Evolutionary conservation across 1,140 invertebrate genomes (phyloP).

Genomic region (Leucophenga varia): DNA sequence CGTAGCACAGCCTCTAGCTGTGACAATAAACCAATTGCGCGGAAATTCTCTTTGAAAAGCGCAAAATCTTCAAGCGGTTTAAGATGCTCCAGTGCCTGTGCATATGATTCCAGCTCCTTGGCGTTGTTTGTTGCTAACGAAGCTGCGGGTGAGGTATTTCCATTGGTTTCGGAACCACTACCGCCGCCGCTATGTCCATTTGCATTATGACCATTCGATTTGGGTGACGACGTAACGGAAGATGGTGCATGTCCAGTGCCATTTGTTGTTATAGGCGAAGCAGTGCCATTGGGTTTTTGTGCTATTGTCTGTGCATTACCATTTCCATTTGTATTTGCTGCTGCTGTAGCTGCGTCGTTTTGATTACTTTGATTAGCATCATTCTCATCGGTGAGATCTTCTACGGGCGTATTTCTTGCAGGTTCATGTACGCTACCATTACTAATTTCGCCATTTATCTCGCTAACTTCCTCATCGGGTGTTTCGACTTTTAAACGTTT

Average conservation of each 20-base stretch:
- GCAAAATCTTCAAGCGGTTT: constrained; percentile 50
- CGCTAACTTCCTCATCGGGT: no score
- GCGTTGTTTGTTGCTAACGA: constrained; percentile 8
- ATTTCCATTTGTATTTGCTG: not conserved
- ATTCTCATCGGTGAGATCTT: no score
- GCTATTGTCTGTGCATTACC: constrained; percentile 15
- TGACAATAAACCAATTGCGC: constrained; percentile 46
- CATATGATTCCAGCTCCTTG: constrained; percentile 43
- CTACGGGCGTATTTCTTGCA: no score
- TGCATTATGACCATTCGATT: no score
- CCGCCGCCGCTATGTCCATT: no score
- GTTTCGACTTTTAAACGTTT: no score
- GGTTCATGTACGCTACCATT: no score
- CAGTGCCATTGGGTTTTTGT: constrained; percentile 19
- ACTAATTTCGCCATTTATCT: no score
- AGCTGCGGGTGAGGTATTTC: not conserved
- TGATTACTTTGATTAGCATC: no score
- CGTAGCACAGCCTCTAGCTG: constrained; percentile 43
- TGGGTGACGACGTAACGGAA: not conserved
- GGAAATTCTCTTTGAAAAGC: constrained; percentile 50
- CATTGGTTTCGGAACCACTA: not conserved
- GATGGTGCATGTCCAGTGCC: not conserved
- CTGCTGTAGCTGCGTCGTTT: constrained; percentile 4
- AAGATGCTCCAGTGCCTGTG: constrained; percentile 42
- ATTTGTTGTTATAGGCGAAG: not conserved